Evolutionary conservation across 2,888 invertebrate species (phyloP), one percentile per base, ranked within the genome.

Genomic region (Parascotia fuliginaria): DNA sequence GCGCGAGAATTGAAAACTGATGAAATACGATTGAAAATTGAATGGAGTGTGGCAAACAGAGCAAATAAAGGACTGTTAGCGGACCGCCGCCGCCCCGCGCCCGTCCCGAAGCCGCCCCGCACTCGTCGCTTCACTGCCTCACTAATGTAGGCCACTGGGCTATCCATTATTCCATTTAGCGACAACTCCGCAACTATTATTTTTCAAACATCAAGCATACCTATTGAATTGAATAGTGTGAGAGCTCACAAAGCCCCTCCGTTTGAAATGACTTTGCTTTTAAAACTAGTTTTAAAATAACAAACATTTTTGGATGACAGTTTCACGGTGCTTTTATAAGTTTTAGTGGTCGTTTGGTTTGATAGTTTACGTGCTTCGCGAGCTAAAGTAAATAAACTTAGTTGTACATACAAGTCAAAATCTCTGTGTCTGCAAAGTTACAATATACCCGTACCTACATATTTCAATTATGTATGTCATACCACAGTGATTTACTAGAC

Each of bases 1-100:
- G 59, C 58, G 65, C 57, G 54, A 60, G 65, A 64, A 75, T 70
- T 66, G 75, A 61, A 73, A 71, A 60, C 65, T 70, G 71, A 75
- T 75, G 70, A 65, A 64, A 63, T 65, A 42, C 58, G 60, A 73
- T 68, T 66, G 63, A 63, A 67, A 62, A 58, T 43, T 55, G 69
- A 72, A 62, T 65, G 58, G 60, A 60, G 61, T 60, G 65, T 53
- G 55, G 45, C 56, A 50, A 71, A 66, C 57, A 58, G 55, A 63
- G 51, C 60, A 59, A 65, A 66, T 51, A 44, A 59, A 62, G 38
- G 55, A 39, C 54, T 44, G 55, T 42, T 58, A 52, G 53, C 57
- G 47, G 40, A 7, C 13, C 42, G 42, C 9, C 34, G 34, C 42
- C 53, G 42, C 42, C 33, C 40, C 57, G 46, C 47, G 7, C n/a